phyloP scores from a whole-genome alignment of 2,113 vertebrate genomes.

The Telmatochromis sp. region DNA sequence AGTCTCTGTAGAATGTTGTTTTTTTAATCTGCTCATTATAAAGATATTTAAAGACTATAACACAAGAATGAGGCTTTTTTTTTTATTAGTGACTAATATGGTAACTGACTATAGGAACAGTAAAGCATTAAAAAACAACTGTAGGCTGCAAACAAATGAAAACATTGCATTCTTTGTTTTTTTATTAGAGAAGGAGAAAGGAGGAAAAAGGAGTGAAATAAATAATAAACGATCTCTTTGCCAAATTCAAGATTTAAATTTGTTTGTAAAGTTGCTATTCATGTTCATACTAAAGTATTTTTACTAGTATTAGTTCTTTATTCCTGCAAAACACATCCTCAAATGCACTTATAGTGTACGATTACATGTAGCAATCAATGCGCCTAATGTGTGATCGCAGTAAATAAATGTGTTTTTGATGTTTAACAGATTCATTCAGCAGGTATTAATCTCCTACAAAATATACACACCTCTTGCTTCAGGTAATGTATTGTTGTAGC shows the following conservation, averaged over 20 bases:
- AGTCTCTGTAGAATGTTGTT: background rate
- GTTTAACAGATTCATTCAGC: background rate
- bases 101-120: background rate
- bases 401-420: background rate
- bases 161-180: background rate
- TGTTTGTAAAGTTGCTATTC: background rate
- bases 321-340: background rate
- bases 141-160: background rate
- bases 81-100: background rate
- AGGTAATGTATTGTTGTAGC: background rate
- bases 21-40: background rate
- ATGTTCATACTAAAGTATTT: background rate
- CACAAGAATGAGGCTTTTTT: background rate
- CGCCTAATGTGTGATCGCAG: background rate
- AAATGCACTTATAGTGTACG: background rate
- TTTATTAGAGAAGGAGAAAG: background rate
- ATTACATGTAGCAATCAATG: background rate
- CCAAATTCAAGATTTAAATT: background rate
- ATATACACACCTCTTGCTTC: background rate
- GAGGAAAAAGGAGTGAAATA: background rate
- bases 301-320: background rate
- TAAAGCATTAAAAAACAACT: background rate
- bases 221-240: background rate
- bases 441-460: background rate
- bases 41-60: background rate